Conservation (phyloP, 2,888 invertebrate genomes). For the Blomia tropicalis region DNA sequence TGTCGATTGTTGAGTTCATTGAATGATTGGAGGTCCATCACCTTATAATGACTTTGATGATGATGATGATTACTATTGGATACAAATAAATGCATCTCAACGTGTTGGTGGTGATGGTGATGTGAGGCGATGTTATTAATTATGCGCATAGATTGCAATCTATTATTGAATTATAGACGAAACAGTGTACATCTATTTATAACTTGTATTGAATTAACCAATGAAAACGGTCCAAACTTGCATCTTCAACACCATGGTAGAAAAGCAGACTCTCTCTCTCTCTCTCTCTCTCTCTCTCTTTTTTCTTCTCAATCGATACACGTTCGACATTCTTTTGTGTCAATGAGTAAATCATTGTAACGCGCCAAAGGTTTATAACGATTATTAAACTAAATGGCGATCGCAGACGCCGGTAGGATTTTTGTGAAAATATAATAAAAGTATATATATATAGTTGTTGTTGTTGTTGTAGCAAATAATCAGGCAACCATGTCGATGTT, state of each 20-base stretch:
- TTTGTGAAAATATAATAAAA: background rate
- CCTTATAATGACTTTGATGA: no score
- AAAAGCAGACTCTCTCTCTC: background rate
- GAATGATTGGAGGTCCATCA: no score
- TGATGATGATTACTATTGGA: no score
- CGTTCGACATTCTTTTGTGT: background rate
- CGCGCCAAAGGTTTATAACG: background rate
- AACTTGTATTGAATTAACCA: no score
- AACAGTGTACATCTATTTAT: slow-evolving; percentile 1
- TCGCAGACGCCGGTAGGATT: background rate
- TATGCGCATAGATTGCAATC: slow-evolving; percentile 11
- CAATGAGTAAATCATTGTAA: slow-evolving; percentile 6
- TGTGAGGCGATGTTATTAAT: no score
- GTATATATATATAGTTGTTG: no score
- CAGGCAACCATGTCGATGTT: background rate
- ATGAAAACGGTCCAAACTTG: background rate
- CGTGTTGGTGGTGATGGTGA: no score
- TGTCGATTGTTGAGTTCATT: no score
- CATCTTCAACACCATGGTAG: background rate
- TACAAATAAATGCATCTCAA: no score
- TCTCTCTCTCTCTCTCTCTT: background rate
- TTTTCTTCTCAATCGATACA: background rate
- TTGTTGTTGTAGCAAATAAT: no score
- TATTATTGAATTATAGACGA: slow-evolving; percentile 10
- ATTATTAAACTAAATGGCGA: background rate